Evolutionary conservation across 2,113 vertebrate species (phyloP), one percentile per base, ranked within the genome.

Genomic region (Phodopus roborovskii): DNA sequence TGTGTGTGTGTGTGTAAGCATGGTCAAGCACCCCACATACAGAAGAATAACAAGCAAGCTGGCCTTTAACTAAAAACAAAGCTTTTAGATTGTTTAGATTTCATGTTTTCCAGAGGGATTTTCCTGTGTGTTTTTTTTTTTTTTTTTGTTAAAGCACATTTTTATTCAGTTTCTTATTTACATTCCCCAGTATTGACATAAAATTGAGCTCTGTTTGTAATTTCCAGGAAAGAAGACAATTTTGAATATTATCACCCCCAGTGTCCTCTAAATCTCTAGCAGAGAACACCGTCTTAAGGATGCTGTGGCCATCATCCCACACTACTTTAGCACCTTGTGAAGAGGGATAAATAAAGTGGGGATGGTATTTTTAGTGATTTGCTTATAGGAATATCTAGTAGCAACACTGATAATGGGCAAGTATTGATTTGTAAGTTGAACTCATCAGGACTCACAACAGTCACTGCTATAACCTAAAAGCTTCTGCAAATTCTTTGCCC

Each of bases 381-480:
- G 86, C 42, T 74, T 91, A 85, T 62, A 92, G 87, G 68, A 88
- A 82, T 70, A 86, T 91, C 91, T 86, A 66, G 66, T 91, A 91
- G 62, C 88, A 96, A 58, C 90, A 58, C 62, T 87, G 56, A 39
- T 97, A 89, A 97, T 94, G 78, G 89, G 39, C 70, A 95, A 97
- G 71, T 94, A 97, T 87, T 84, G 94, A 96, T 97, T 88, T 88
- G 88, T 79, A 79, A 91, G 33, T 28, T 88, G 79, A 95, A 33
- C 45, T 95, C 86, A 58, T 95, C 62, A 85, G 70, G 75, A 73
- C 64, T n/a, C 50, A 73, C 62, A 90, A 77, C n/a, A 90, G 50
- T 66, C 45, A 75, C 84, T 42, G 94, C 96, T 68, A 42, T 13
- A 78, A 36, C 30, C 45, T 68, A 68, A 81, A 19, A 93, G 50